Evolutionary conservation across 2,113 vertebrate species (phyloP).

Genomic region (Propithecus coquereli): DNA sequence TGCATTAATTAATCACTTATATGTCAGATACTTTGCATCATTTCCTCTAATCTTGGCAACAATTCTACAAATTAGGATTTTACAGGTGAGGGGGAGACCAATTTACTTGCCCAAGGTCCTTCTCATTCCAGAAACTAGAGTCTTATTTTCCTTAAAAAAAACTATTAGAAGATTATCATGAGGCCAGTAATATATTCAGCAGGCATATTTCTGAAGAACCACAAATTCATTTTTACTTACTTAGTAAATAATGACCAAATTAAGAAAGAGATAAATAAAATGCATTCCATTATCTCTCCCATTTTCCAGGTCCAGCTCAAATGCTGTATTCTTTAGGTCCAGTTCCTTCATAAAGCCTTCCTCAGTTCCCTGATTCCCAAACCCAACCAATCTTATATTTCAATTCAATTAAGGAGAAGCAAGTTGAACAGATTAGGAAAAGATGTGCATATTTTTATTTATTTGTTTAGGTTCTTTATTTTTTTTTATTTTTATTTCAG

Average conservation of each 20-base stretch:
- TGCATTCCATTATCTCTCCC: not conserved
- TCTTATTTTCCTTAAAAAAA: not conserved
- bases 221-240: not conserved
- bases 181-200: not conserved
- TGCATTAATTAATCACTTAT: not conserved
- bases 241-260: not conserved
- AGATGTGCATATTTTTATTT: not conserved
- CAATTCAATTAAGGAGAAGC: not conserved
- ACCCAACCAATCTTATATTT: slow-evolving; percentile 6
- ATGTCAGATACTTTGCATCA: not conserved
- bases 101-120: not conserved
- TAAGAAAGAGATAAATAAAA: not conserved
- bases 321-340: not conserved
- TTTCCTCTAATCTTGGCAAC: not conserved
- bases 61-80: not conserved
- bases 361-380: not conserved
- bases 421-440: not conserved
- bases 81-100: not conserved
- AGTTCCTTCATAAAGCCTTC: not conserved
- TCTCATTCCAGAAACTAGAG: not conserved
- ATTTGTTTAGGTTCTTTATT: no score
- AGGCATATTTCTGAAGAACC: not conserved
- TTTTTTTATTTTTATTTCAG: no score
- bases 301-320: not conserved
- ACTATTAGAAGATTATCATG: not conserved